Conservation (phyloP, 2,113 vertebrate genomes). For the Aramus guarauna region DNA sequence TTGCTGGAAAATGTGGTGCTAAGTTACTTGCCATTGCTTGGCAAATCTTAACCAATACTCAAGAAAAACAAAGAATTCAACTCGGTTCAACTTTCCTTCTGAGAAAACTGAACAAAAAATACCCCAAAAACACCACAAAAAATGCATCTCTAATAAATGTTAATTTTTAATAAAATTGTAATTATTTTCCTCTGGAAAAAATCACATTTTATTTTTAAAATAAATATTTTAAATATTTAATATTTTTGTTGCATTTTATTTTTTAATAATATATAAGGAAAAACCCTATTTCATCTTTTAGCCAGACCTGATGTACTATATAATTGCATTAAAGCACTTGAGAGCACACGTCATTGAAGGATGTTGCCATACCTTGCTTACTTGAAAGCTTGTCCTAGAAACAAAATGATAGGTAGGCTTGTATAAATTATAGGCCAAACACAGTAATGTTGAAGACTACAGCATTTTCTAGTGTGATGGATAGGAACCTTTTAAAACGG, state of each 20-base stretch:
- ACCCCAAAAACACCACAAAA: not conserved
- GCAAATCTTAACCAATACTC: not conserved
- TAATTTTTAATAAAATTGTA: not conserved
- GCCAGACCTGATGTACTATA: not conserved
- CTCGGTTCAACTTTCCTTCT: not conserved
- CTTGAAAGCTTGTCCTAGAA: not conserved
- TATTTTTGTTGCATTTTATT: too few species aligned
- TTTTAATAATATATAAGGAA: not conserved
- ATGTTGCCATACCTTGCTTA: not conserved
- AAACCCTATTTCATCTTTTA: not conserved
- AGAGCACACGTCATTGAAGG: not conserved
- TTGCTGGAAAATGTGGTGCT: not conserved
- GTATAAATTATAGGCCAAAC: not conserved
- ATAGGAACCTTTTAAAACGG: not conserved
- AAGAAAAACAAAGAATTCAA: not conserved
- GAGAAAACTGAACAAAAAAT: not conserved
- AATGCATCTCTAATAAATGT: not conserved
- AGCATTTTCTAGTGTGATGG: too few species aligned
- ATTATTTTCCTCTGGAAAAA: not conserved
- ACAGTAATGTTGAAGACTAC: not conserved
- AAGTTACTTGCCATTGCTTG: not conserved
- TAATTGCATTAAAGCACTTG: not conserved
- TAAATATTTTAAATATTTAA: too few species aligned
- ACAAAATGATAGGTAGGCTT: not conserved
- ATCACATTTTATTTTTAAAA: too few species aligned